phyloP scores from a whole-genome alignment of 2,113 vertebrate genomes.

The Penelope pileata region DNA sequence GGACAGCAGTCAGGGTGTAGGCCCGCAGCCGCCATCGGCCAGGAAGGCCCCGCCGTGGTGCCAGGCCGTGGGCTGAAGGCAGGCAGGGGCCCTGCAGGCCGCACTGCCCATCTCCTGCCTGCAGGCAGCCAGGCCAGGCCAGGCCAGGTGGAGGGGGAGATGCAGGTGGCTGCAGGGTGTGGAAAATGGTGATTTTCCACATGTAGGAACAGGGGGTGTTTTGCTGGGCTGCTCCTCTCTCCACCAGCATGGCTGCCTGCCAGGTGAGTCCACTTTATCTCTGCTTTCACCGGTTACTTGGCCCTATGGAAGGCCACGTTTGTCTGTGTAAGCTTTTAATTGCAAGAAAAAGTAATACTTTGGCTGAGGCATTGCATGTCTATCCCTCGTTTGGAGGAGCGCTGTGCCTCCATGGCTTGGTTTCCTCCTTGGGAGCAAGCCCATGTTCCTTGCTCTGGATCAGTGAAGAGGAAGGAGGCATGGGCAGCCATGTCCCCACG shows the following conservation, averaged over 20 bases:
- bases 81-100: background rate
- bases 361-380: accelerated
- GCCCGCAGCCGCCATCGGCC: no score
- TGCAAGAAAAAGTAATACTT: accelerated
- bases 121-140: background rate
- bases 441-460: accelerated
- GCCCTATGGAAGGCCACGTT: accelerated
- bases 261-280: background rate
- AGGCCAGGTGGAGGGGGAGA: accelerated
- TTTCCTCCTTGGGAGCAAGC: background rate
- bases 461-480: background rate
- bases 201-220: background rate
- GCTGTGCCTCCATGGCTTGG: accelerated
- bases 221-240: background rate
- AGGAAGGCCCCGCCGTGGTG: no score
- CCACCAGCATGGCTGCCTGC: background rate
- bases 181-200: background rate
- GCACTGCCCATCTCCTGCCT: background rate
- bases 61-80: no score
- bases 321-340: accelerated
- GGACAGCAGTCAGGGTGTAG: no score
- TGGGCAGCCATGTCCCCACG: background rate
- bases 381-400: accelerated
- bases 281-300: background rate
- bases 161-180: accelerated